Evolutionary conservation across 2,113 vertebrate genomes (phyloP).

Genomic region (Thinocorus orbignyianus): DNA sequence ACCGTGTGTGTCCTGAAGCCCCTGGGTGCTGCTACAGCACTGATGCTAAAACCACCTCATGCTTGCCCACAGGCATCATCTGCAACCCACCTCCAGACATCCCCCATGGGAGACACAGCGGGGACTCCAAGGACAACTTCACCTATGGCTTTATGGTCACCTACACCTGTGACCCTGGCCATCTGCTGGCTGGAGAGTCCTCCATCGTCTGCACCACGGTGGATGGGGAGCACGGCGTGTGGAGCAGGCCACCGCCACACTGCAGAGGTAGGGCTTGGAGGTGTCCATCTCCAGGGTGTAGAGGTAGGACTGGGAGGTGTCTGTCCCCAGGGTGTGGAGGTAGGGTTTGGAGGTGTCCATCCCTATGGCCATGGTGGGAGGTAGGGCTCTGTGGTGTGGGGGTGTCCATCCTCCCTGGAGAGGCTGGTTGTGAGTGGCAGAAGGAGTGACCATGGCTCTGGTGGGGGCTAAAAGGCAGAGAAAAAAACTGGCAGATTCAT

Average conservation of each 20-base stretch:
- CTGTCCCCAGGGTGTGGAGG: not conserved
- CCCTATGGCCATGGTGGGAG: not conserved
- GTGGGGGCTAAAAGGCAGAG: fast-evolving
- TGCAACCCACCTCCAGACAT: slow-evolving; percentile 11
- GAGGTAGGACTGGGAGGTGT: not conserved
- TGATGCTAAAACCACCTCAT: not conserved
- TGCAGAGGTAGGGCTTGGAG: slow-evolving; percentile 17
- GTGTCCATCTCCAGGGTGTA: fast-evolving
- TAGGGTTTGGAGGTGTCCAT: not conserved
- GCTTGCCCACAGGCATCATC: not conserved
- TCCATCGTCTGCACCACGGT: slow-evolving; percentile 38
- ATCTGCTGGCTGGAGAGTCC: not conserved
- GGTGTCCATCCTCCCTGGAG: fast-evolving
- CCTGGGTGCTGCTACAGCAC: fast-evolving
- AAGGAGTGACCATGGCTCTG: fast-evolving
- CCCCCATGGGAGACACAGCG: not conserved
- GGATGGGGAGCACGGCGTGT: slow-evolving; percentile 20
- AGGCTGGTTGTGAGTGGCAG: not conserved
- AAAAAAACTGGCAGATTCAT: not conserved
- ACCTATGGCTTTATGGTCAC: slow-evolving; percentile 26
- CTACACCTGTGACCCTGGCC: slow-evolving; percentile 27
- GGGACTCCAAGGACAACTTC: not conserved
- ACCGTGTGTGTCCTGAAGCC: not conserved
- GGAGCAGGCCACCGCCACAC: not conserved
- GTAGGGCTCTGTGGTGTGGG: not conserved